phyloP scores from a whole-genome alignment of 2,888 invertebrate genomes.

The Acleris literana region DNA sequence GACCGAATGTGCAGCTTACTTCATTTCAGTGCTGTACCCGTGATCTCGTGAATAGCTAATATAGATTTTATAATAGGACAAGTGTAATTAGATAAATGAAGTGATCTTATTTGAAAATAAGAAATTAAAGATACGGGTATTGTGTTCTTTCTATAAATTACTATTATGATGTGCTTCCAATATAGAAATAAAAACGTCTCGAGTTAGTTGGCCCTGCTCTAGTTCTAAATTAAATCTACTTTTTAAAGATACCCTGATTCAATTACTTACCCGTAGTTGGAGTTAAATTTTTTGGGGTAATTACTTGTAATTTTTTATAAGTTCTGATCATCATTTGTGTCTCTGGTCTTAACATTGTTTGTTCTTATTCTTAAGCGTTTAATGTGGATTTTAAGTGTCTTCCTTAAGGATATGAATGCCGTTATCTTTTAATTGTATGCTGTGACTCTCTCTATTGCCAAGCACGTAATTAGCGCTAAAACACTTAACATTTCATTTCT shows the following conservation, averaged over 20 bases:
- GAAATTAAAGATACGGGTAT: constrained; percentile 21
- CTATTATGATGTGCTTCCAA: constrained; percentile 1
- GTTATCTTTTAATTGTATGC: constrained; percentile 13
- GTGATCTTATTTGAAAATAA: constrained; percentile 30
- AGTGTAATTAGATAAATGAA: constrained; percentile 35
- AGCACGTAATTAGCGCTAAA: neutral
- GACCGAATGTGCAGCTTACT: constrained; percentile 7
- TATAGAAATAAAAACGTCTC: constrained; percentile 6
- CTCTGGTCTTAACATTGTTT: too few relatives aligned
- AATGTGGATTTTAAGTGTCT: neutral
- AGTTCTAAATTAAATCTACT: constrained; percentile 47
- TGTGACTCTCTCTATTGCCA: neutral
- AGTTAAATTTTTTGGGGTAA: neutral
- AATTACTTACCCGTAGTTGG: neutral
- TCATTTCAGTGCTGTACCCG: constrained; percentile 19
- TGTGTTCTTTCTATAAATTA: constrained; percentile 1
- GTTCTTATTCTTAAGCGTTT: too few relatives aligned
- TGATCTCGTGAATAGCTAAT: constrained; percentile 17
- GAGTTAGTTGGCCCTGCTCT: constrained; percentile 29
- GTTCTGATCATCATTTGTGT: too few relatives aligned
- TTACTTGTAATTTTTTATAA: too few relatives aligned
- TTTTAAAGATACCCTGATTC: constrained; percentile 41
- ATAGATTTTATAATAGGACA: constrained; percentile 31
- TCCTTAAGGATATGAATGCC: constrained; percentile 9
- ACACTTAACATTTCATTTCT: neutral